A percentile compares a stretch with the other conserved stretches of the same genome.
Evolutionary conservation across 2,113 vertebrate species (phyloP).

Genomic region (Azemiops feae): DNA sequence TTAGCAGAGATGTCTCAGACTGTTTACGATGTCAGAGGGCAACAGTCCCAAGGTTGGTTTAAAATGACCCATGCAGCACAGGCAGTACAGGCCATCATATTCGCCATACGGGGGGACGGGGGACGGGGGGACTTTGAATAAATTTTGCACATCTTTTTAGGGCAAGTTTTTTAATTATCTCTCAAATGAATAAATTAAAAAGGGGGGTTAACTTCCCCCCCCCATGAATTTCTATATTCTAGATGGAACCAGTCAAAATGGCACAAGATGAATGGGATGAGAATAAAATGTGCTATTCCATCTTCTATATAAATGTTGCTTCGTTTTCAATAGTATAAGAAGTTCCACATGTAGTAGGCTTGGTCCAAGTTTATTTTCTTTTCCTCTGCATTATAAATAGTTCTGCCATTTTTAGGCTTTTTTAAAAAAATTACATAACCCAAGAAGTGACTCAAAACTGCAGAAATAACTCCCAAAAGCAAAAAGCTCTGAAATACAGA

Average conservation of each 20-base stretch:
- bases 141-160: constrained; percentile 58
- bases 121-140: constrained; percentile 37
- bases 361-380: constrained; percentile 39
- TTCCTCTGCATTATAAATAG: accelerated
- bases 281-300: background rate
- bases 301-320: accelerated
- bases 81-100: background rate
- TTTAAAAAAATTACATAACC: background rate
- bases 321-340: background rate
- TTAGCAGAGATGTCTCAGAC: accelerated
- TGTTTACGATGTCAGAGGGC: background rate
- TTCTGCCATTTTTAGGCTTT: background rate
- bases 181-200: background rate
- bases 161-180: constrained; percentile 14
- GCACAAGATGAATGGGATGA: background rate
- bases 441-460: constrained; percentile 44
- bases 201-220: background rate
- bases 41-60: background rate
- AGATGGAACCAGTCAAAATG: background rate
- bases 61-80: background rate
- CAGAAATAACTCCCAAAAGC: background rate
- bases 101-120: constrained; percentile 40
- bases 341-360: background rate
- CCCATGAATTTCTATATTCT: accelerated
- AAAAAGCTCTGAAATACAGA: background rate